Conservation (phyloP, 2,888 invertebrate species). For the Eilema depressum region DNA sequence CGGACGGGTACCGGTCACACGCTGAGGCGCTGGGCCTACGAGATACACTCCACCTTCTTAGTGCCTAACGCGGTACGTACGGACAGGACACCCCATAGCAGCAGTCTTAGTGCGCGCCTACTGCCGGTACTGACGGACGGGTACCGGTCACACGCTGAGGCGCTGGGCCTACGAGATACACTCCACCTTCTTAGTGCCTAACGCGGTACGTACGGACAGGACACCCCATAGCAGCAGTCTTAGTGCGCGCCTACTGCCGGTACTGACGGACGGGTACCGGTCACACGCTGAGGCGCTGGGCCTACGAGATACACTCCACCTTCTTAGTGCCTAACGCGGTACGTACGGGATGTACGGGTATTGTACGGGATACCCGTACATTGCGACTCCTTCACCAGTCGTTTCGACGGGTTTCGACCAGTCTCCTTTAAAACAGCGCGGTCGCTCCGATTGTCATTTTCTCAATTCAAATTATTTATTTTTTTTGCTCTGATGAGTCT, state of each 20-base stretch:
- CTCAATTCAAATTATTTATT: too few relatives aligned
- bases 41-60: constrained; percentile 98
- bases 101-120: constrained; percentile 67
- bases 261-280: constrained; percentile 96
- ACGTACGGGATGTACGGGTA: too few relatives aligned
- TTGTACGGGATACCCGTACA: too few relatives aligned
- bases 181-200: constrained; percentile 97
- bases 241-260: constrained; percentile 90
- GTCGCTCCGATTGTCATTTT: too few relatives aligned
- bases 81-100: constrained; percentile 81
- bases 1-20: constrained; percentile 97
- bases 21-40: constrained; percentile 99
- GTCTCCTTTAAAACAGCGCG: too few relatives aligned
- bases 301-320: constrained; percentile 99
- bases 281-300: constrained; percentile 99
- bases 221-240: constrained; percentile 76
- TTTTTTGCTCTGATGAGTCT: background rate
- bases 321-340: constrained; percentile 96
- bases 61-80: constrained; percentile 92
- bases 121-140: constrained; percentile 97
- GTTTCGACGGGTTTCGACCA: too few relatives aligned
- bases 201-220: constrained; percentile 88
- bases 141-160: constrained; percentile 96
- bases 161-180: constrained; percentile 99
- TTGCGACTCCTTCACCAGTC: too few relatives aligned